Evolutionary conservation across 2,797 vertebrate genomes (phyloP).

Genomic region (Propithecus perrieri): DNA sequence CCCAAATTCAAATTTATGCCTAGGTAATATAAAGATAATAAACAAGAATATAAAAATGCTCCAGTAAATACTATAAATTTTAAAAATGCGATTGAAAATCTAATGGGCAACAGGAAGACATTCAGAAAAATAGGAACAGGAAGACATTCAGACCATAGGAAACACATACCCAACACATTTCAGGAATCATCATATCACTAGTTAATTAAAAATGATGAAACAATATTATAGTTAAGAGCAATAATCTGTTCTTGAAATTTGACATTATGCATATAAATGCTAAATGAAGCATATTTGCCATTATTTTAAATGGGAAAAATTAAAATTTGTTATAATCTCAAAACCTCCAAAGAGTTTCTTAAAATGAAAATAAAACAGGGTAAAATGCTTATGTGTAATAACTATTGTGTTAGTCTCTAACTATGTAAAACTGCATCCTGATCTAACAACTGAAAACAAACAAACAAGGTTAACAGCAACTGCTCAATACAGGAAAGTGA

Average conservation of each 20-base stretch:
- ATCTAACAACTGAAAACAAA: not conserved
- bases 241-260: not conserved
- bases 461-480: not conserved
- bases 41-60: not conserved
- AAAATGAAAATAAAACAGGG: not conserved
- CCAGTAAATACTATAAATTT: not conserved
- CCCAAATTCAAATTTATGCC: not conserved
- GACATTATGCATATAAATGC: not conserved
- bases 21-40: not conserved
- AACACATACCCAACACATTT: not conserved
- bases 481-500: too few relatives aligned
- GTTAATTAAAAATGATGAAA: not conserved
- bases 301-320: not conserved
- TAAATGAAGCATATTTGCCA: not conserved
- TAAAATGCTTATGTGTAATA: not conserved
- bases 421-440: not conserved
- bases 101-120: not conserved
- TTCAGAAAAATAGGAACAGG: not conserved
- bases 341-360: not conserved
- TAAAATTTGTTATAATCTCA: slow-evolving; percentile 15
- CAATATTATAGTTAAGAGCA: not conserved
- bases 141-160: not conserved
- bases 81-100: not conserved
- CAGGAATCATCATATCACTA: not conserved
- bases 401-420: not conserved